phyloP scores from a whole-genome alignment of 2,113 vertebrate species.

The Naja naja region DNA sequence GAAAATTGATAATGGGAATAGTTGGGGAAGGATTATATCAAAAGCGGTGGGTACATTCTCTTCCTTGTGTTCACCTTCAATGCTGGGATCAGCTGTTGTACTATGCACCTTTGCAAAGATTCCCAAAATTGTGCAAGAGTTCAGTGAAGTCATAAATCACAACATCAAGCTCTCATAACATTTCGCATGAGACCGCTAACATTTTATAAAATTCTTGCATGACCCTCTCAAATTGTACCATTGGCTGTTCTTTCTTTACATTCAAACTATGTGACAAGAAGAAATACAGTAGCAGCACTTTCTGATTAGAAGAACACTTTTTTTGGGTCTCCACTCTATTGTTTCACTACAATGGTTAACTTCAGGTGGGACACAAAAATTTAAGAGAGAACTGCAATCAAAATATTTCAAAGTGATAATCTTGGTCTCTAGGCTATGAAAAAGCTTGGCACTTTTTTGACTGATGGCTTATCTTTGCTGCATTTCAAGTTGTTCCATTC shows the following conservation, averaged over 20 bases:
- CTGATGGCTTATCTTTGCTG: background rate
- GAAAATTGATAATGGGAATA: background rate
- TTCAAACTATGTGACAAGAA: background rate
- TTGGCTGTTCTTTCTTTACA: background rate
- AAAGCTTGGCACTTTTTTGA: conserved; percentile 30
- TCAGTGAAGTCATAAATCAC: background rate
- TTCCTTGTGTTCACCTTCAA: background rate
- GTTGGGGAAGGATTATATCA: background rate
- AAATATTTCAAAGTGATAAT: background rate
- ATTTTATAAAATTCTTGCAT: background rate
- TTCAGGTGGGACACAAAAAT: background rate
- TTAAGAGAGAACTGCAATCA: background rate
- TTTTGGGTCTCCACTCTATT: background rate
- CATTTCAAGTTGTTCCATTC: background rate
- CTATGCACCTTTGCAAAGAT: background rate
- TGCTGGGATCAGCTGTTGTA: background rate
- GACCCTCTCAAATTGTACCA: background rate
- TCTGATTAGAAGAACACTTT: background rate
- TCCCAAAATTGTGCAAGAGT: background rate
- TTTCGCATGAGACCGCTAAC: background rate
- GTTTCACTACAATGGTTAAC: background rate
- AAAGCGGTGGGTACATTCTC: background rate
- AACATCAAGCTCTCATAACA: background rate
- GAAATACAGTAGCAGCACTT: background rate
- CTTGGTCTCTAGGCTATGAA: background rate